Evolutionary conservation across 1,140 invertebrate species (phyloP), one percentile per base, ranked within the genome.

Genomic region (Drosophila sucinea): DNA sequence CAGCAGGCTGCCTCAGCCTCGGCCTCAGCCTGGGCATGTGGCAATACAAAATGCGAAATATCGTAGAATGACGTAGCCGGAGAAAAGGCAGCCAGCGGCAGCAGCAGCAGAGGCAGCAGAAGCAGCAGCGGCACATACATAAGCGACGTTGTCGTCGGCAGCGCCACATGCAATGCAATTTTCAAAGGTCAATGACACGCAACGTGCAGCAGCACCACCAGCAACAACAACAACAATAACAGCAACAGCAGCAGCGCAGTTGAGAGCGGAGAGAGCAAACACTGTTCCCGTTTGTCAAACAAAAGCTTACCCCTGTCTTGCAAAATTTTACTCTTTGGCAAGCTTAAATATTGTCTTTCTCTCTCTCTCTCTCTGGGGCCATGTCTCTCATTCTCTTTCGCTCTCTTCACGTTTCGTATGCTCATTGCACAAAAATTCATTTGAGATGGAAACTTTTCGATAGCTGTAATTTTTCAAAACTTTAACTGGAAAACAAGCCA

Each of bases 111-210:
- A 17, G 40, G 61, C 68, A 51, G 40, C 60, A 38, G 10, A 8
- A 38, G 35, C 40, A 60, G 33, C 65, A 58, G 57, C 35, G 47
- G 77, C 68, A 60, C 27, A 66, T 55, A 41, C 23, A 25, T 29
- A 64, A 40, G 44, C 30, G 23, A 32, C 73, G 60, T 23, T 41
- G 23, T 44, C 71, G 60, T 23, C 55, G 27, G 55, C 71, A 67
- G 54, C 60, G 57, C 33, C 74, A 85, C 77, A 86, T 72, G 79
- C 71, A 79, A 90, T 87, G 85, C 89, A 90, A 91, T 91, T 51
- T 91, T 81, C 84, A 90, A 91, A 90, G 89, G 89, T 90, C 89
- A 90, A 90, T 90, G 89, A 90, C 89, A 90, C 90, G 71, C 75
- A 75, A 71, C 87, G 62, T 74, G 77, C 84, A 80, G 79, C 77